Percentiles rank a stretch among this genome's conserved stretches.
phyloP scores from a whole-genome alignment of 2,888 invertebrate genomes.

The Volucella inanis region DNA sequence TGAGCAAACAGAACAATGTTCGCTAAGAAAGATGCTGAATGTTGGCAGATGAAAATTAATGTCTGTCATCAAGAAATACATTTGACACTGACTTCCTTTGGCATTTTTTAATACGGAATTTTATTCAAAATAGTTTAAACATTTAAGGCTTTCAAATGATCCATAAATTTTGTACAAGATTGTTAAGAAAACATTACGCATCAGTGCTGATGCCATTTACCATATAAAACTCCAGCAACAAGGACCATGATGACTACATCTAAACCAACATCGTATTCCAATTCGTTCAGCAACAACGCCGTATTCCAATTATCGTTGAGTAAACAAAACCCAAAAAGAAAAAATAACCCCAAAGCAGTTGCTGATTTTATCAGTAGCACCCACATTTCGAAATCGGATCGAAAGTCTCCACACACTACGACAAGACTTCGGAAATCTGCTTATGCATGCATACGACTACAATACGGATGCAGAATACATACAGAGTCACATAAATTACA shows the following conservation, averaged over 20 bases:
- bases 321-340: slow-evolving; percentile 49
- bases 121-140: too few relatives aligned
- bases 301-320: slow-evolving; percentile 72
- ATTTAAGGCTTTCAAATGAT: background rate
- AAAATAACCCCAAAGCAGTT: slow-evolving; percentile 40
- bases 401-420: slow-evolving; percentile 15
- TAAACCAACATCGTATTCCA: slow-evolving; percentile 36
- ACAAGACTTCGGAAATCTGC: slow-evolving; percentile 32
- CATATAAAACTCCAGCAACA: slow-evolving; percentile 35
- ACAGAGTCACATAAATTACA: slow-evolving; percentile 57
- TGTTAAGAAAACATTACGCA: slow-evolving; percentile 62
- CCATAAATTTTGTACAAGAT: slow-evolving; percentile 54
- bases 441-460: slow-evolving; percentile 53
- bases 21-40: too few relatives aligned
- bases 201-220: slow-evolving; percentile 29
- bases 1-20: too few relatives aligned
- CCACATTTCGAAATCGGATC: background rate
- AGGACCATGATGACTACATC: slow-evolving; percentile 46
- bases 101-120: too few relatives aligned
- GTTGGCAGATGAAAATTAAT: too few relatives aligned
- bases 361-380: slow-evolving; percentile 59
- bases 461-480: background rate
- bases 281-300: slow-evolving; percentile 49
- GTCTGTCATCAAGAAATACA: too few relatives aligned
- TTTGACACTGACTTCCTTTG: too few relatives aligned